A percentile compares a stretch with the other conserved stretches of the same genome.
Conservation (phyloP, 2,113 vertebrate genomes). For the Loxodonta africana region DNA sequence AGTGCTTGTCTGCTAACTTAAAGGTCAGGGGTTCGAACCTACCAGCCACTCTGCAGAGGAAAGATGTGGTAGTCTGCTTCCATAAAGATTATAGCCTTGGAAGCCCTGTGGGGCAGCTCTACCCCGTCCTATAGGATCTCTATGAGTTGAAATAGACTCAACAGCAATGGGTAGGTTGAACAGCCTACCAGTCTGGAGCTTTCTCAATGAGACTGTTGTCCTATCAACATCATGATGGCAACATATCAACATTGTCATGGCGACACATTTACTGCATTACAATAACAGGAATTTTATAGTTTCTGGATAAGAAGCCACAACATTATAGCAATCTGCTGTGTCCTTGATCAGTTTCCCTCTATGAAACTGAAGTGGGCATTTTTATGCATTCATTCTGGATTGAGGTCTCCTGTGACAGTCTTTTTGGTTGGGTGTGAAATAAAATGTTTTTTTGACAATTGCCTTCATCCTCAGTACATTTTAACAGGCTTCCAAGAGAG, state of each 20-base stretch:
- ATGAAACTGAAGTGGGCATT: conserved; percentile 82
- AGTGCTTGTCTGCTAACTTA: neutral
- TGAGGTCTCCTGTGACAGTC: conserved; percentile 80
- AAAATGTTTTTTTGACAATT: neutral
- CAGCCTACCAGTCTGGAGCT: too few species aligned
- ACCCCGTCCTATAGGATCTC: neutral
- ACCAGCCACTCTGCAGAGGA: neutral
- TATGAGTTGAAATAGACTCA: neutral
- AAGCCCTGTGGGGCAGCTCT: too few species aligned
- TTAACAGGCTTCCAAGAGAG: neutral
- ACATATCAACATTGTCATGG: neutral
- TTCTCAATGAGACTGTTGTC: neutral
- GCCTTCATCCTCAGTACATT: neutral
- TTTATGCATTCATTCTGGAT: conserved; percentile 76
- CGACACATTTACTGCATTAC: neutral
- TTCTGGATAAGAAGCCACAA: conserved; percentile 67
- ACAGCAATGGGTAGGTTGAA: neutral
- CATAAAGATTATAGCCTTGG: neutral
- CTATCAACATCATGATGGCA: neutral
- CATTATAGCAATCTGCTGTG: conserved; percentile 68
- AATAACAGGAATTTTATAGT: conserved; percentile 44
- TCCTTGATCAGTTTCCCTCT: conserved; percentile 80
- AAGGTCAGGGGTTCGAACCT: neutral
- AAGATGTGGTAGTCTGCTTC: neutral
- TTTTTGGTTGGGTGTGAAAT: conserved; percentile 58